Conservation (phyloP, 2,113 vertebrate genomes). For the Acrocephalus arundinaceus region DNA sequence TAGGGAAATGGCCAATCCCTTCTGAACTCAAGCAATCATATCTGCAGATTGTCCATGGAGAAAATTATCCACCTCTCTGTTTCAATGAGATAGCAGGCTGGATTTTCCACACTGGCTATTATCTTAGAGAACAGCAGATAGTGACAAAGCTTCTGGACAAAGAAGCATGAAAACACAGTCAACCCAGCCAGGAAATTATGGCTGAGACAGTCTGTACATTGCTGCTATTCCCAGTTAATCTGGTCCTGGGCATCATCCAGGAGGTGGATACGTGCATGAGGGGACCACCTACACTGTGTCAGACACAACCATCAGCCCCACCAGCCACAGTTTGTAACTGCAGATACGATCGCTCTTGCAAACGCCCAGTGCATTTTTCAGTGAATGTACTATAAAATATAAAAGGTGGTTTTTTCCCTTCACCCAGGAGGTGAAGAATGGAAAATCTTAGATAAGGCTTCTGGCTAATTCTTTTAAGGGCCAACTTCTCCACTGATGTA, state of each 20-base stretch:
- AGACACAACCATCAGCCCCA: neutral
- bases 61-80: conserved; percentile 55
- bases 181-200: conserved; percentile 61
- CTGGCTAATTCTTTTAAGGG: conserved; percentile 31
- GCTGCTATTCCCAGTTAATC: conserved; percentile 45
- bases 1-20: neutral
- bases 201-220: conserved; percentile 38
- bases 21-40: conserved; percentile 31
- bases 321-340: neutral
- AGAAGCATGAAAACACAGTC: conserved; percentile 19
- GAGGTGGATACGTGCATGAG: neutral
- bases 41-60: conserved; percentile 41
- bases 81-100: conserved; percentile 50
- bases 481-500: conserved; percentile 48
- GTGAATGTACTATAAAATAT: neutral
- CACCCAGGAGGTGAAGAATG: conserved; percentile 37
- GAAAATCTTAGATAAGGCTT: conserved; percentile 46
- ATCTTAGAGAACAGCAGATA: conserved; percentile 60
- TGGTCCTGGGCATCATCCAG: conserved; percentile 54
- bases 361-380: neutral
- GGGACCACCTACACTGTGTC: conserved; percentile 24
- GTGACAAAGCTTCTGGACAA: conserved; percentile 60
- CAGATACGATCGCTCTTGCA: neutral
- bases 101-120: conserved; percentile 62
- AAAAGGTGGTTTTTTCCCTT: neutral